These are phyloP conservation scores for Acanthiza pusilla DNA, from an alignment of 2,797 vertebrate genomes.

Conservation along the genomic window DNA sequence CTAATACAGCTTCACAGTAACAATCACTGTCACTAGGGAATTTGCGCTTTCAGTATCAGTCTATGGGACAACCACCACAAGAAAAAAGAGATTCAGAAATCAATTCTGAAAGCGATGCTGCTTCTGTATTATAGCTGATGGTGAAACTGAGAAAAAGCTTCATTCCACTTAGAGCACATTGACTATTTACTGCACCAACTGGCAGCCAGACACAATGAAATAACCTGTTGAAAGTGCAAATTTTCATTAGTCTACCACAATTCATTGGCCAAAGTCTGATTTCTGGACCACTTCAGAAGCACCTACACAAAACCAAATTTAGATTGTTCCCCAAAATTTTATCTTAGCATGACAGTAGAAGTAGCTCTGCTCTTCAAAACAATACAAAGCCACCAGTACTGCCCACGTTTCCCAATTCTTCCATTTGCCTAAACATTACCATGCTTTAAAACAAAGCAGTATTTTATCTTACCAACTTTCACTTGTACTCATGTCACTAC, in stretches of 20 bases:
- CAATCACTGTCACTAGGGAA: not conserved
- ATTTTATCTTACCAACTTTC: not conserved
- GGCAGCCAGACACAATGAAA: not conserved
- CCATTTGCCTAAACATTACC: not conserved
- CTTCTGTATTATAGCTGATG: not conserved
- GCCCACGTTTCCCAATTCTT: not conserved
- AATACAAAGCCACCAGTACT: not conserved
- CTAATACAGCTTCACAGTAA: not conserved
- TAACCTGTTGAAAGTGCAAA: not conserved
- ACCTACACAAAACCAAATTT: not conserved
- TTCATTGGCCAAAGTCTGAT: not conserved
- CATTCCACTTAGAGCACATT: not conserved
- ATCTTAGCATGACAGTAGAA: not conserved
- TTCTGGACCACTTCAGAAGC: not conserved
- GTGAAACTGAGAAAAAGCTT: not conserved
- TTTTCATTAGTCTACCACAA: not conserved
- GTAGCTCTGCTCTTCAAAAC: not conserved
- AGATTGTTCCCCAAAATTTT: not conserved
- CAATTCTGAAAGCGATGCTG: not conserved
- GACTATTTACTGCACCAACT: not conserved
- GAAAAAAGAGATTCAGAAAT: not conserved
- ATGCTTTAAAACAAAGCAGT: not conserved
- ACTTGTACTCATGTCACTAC: not conserved
- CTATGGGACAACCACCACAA: not conserved
- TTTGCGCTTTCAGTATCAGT: not conserved